Conservation (phyloP, 2,888 invertebrate species). For the Troides oblongomaculatus region DNA sequence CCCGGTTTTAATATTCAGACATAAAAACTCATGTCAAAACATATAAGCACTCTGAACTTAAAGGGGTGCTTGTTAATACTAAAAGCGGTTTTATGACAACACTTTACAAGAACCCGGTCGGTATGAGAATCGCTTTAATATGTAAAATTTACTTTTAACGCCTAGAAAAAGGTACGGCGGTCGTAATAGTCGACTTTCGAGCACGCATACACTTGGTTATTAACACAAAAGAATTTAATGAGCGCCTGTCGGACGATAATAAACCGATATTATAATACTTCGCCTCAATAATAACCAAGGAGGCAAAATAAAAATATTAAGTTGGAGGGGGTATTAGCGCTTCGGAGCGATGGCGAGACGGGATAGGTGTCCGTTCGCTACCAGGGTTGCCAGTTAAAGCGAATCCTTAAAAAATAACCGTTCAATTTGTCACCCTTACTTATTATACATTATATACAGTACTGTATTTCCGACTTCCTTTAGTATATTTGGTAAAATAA, state of each 20-base stretch:
- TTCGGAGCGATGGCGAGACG: conserved; percentile 28
- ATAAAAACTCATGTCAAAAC: neutral
- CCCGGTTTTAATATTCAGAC: neutral
- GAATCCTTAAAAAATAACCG: neutral
- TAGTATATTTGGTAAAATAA: no score
- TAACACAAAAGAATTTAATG: conserved; percentile 53
- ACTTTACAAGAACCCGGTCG: conserved; percentile 1
- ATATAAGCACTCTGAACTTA: neutral
- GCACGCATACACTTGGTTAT: conserved; percentile 35
- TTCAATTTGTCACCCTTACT: neutral
- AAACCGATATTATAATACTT: conserved; percentile 49
- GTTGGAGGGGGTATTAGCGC: conserved; percentile 33
- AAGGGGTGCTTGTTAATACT: conserved; percentile 4
- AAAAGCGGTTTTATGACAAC: neutral
- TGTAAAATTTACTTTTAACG: conserved; percentile 18
- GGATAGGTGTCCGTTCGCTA: conserved; percentile 19
- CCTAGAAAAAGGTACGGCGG: conserved; percentile 10
- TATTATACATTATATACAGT: no score
- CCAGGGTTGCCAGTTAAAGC: conserved; percentile 13
- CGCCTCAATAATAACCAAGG: conserved; percentile 42
- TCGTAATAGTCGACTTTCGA: conserved; percentile 1
- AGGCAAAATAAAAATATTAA: conserved; percentile 39
- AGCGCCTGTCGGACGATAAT: conserved; percentile 45
- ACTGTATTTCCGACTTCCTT: no score
- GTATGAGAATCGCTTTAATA: conserved; percentile 3